Percentiles rank a stretch among this genome's conserved stretches.
phyloP scores from a whole-genome alignment of 2,797 vertebrate genomes.

The Lemur catta region DNA sequence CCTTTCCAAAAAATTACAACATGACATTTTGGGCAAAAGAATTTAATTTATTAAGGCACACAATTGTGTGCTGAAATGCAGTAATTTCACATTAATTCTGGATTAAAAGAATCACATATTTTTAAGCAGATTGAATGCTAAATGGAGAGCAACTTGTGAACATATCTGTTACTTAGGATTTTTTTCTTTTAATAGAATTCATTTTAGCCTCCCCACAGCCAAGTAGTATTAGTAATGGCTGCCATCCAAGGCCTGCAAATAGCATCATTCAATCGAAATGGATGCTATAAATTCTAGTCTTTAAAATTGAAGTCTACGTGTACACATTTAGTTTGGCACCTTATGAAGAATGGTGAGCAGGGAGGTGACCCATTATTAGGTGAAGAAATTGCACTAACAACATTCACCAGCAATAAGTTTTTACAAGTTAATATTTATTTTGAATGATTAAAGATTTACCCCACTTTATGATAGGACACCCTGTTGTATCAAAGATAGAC shows the following conservation, averaged over 20 bases:
- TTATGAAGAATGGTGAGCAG: neutral
- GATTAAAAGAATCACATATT: slow-evolving; percentile 62
- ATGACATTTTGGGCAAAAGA: slow-evolving; percentile 19
- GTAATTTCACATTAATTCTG: slow-evolving; percentile 56
- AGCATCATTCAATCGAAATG: slow-evolving; percentile 47
- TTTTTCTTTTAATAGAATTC: slow-evolving; percentile 73
- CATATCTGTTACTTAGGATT: slow-evolving; percentile 59
- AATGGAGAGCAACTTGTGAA: slow-evolving; percentile 70
- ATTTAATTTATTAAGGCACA: slow-evolving; percentile 50
- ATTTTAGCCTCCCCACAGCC: slow-evolving; percentile 46
- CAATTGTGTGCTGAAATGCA: slow-evolving; percentile 8
- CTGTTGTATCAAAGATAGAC: neutral
- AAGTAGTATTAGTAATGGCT: slow-evolving; percentile 71
- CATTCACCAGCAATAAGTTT: neutral
- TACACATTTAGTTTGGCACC: neutral
- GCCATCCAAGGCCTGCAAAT: slow-evolving; percentile 50
- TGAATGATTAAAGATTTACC: neutral
- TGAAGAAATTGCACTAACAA: neutral
- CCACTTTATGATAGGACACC: neutral
- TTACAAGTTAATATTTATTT: slow-evolving; percentile 1
- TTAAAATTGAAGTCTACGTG: slow-evolving; percentile 31
- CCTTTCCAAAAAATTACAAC: neutral
- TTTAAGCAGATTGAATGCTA: slow-evolving; percentile 70
- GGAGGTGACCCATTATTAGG: neutral
- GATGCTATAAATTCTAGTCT: neutral